Evolutionary conservation across 2,113 vertebrate genomes (phyloP).

Genomic region (Prietella phreatophila): DNA sequence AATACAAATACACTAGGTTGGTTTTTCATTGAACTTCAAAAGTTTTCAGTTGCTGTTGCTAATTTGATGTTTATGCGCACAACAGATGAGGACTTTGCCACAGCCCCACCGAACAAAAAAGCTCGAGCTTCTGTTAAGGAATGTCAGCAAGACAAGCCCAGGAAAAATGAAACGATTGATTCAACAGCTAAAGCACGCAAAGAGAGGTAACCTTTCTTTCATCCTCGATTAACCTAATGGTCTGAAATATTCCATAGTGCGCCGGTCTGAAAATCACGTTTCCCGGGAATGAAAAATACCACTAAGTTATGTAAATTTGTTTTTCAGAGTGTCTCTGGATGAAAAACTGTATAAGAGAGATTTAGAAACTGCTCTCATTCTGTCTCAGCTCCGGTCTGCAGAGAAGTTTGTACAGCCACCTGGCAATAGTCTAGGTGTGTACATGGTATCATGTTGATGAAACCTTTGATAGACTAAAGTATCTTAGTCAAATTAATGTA

Average conservation of each 20-base stretch:
- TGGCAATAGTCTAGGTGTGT: conserved; percentile 49
- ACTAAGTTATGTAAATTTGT: background rate
- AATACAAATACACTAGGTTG: background rate
- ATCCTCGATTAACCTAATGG: background rate
- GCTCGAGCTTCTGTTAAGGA: conserved; percentile 64
- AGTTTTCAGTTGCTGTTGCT: background rate
- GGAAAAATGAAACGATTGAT: conserved; percentile 58
- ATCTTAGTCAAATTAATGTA: background rate
- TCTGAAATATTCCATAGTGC: background rate
- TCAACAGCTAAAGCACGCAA: conserved; percentile 55
- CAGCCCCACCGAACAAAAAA: conserved; percentile 79
- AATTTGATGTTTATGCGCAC: background rate
- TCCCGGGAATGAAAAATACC: background rate
- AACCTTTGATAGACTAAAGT: background rate
- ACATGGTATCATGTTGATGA: background rate
- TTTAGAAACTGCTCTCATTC: conserved; percentile 83
- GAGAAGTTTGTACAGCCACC: conserved; percentile 12
- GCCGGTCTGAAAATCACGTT: background rate
- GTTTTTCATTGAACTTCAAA: too few species aligned
- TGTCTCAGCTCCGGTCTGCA: conserved; percentile 69
- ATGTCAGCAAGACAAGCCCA: conserved; percentile 63
- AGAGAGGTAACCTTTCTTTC: conserved; percentile 70
- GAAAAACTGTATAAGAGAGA: conserved; percentile 80
- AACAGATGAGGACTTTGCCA: conserved; percentile 87
- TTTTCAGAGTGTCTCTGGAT: conserved; percentile 77